Percentiles rank a stretch among this genome's conserved stretches.
phyloP scores from a whole-genome alignment of 2,113 vertebrate species.

The Hemiscyllium ocellatum region DNA sequence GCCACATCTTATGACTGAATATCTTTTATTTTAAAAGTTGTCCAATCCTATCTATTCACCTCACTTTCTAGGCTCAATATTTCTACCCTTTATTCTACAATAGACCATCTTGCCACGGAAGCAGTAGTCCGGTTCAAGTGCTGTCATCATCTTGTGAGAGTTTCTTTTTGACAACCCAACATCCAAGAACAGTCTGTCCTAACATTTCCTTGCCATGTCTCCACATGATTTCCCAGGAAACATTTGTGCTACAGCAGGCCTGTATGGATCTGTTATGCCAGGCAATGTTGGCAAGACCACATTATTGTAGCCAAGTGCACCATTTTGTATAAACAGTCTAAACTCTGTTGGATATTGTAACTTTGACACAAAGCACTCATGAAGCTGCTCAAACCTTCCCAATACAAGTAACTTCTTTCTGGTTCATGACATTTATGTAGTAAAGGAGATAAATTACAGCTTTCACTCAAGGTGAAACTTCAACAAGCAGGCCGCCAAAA shows the following conservation, averaged over 20 bases:
- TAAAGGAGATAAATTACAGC: not conserved
- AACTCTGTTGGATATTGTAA: not conserved
- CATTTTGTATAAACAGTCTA: not conserved
- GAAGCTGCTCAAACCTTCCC: not conserved
- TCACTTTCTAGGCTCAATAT: not conserved
- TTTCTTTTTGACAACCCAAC: not conserved
- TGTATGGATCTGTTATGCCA: not conserved
- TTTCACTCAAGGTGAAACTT: not conserved
- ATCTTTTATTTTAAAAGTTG: not conserved
- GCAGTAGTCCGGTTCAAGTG: not conserved
- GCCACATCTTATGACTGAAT: too few species aligned
- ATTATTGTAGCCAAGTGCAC: not conserved
- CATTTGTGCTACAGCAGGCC: not conserved
- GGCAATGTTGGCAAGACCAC: not conserved
- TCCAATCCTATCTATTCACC: not conserved
- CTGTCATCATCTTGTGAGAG: constrained; percentile 4
- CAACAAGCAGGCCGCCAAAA: not conserved
- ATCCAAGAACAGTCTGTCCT: not conserved
- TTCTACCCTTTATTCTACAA: constrained; percentile 1
- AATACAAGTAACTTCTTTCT: too few species aligned
- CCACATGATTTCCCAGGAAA: not conserved
- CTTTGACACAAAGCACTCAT: not conserved
- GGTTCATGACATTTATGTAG: too few species aligned
- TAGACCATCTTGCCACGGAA: not conserved
- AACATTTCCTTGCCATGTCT: not conserved